Evolutionary conservation across 2,797 vertebrate species (phyloP).

Genomic region (Chaunax sp.): DNA sequence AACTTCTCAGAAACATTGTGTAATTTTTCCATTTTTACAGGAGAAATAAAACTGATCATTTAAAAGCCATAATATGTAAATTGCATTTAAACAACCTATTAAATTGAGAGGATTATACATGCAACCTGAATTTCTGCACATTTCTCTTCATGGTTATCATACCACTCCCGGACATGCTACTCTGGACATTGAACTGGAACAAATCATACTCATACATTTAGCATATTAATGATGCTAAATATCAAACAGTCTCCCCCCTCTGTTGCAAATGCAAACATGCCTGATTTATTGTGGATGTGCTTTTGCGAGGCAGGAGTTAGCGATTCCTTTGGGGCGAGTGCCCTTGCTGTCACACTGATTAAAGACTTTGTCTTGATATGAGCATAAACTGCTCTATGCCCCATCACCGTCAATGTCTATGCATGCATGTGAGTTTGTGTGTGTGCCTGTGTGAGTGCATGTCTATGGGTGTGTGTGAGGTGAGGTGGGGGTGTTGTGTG

Average conservation of each 20-base stretch:
- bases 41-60: constrained; percentile 50
- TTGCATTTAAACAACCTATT: constrained; percentile 68
- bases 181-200: constrained; percentile 74
- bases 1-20: constrained; percentile 7
- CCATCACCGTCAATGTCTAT: constrained; percentile 75
- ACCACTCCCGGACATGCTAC: constrained; percentile 67
- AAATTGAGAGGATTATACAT: constrained; percentile 68
- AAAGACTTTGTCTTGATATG: constrained; percentile 79
- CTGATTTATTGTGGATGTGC: constrained; percentile 77
- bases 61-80: constrained; percentile 60
- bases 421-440: constrained; percentile 57
- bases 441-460: constrained; percentile 18
- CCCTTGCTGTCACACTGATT: constrained; percentile 81
- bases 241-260: constrained; percentile 63
- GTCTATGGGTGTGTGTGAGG: constrained; percentile 20
- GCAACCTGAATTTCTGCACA: constrained; percentile 65
- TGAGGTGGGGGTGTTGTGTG: constrained; percentile 44
- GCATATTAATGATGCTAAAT: constrained; percentile 81
- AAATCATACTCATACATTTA: constrained; percentile 79
- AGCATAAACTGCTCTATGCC: constrained; percentile 79
- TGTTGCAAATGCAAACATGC: constrained; percentile 59
- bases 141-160: constrained; percentile 61
- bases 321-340: constrained; percentile 77
- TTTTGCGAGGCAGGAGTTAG: constrained; percentile 76
- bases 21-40: constrained; percentile 16